Conservation (phyloP, 2,113 vertebrate genomes). For the Typhlomys cinereus region DNA sequence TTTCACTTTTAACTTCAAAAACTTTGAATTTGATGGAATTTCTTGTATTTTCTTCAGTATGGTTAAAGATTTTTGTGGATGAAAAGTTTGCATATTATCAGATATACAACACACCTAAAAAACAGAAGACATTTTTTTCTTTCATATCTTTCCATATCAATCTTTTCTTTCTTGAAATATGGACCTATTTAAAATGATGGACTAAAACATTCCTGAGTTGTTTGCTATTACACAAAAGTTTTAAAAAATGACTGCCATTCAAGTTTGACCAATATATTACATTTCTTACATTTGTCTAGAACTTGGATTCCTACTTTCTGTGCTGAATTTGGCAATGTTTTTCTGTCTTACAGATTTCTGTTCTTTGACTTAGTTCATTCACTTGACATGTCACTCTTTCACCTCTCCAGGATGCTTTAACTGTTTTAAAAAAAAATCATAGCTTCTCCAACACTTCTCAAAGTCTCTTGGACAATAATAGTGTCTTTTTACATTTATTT, state of each 20-base stretch:
- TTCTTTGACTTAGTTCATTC: neutral
- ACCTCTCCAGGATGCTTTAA: neutral
- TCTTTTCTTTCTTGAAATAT: neutral
- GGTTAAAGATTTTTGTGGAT: neutral
- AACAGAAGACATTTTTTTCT: neutral
- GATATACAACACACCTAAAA: neutral
- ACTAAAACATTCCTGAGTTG: neutral
- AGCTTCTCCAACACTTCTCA: neutral
- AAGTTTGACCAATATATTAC: neutral
- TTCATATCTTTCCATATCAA: neutral
- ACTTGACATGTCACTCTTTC: neutral
- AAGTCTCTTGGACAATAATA: neutral
- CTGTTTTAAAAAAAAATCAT: neutral
- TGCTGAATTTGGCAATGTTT: neutral
- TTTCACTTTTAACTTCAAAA: constrained; percentile 12
- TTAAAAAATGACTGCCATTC: neutral
- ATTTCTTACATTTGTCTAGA: neutral
- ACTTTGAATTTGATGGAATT: neutral
- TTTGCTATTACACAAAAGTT: neutral
- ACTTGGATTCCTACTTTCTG: neutral
- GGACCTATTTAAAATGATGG: neutral
- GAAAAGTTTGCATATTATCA: neutral
- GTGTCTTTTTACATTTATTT: too few species aligned
- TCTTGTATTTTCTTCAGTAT: neutral
- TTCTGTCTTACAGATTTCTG: neutral